These are phyloP conservation scores for Panzeria rudis DNA, from an alignment of 2,888 invertebrate genomes.

Conservation along the genomic window DNA sequence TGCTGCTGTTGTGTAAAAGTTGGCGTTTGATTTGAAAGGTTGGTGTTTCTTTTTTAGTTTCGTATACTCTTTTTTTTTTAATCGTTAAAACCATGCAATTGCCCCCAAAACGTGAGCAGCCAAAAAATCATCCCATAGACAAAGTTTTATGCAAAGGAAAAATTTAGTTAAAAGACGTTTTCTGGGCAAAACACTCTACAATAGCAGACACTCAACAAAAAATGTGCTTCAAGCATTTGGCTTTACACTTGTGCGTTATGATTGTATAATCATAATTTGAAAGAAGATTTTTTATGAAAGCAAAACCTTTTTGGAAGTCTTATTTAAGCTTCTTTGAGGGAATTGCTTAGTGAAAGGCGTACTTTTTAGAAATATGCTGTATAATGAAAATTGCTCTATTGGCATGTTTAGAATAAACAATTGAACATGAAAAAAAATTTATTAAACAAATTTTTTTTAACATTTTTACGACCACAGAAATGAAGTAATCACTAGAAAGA, in stretches of 20 bases:
- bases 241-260: conserved; percentile 67
- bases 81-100: conserved; percentile 67
- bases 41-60: conserved; percentile 27
- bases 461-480: too few species aligned
- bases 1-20: conserved; percentile 22
- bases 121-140: conserved; percentile 48
- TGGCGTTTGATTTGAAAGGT: conserved; percentile 52
- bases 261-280: conserved; percentile 38
- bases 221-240: conserved; percentile 37
- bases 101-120: conserved; percentile 71
- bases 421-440: too few species aligned
- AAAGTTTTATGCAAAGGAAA: conserved; percentile 21
- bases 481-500: too few species aligned
- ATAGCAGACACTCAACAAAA: neutral
- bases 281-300: neutral
- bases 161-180: conserved; percentile 23
- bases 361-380: neutral
- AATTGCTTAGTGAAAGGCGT: neutral
- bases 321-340: conserved; percentile 18
- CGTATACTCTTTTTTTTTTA: conserved; percentile 24
- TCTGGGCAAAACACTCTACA: neutral
- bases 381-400: too few species aligned
- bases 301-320: conserved; percentile 37
- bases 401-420: too few species aligned
- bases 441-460: too few species aligned